Evolutionary conservation across 2,113 vertebrate species (phyloP), one percentile per base, ranked within the genome.

Genomic region (Etia nguti): DNA sequence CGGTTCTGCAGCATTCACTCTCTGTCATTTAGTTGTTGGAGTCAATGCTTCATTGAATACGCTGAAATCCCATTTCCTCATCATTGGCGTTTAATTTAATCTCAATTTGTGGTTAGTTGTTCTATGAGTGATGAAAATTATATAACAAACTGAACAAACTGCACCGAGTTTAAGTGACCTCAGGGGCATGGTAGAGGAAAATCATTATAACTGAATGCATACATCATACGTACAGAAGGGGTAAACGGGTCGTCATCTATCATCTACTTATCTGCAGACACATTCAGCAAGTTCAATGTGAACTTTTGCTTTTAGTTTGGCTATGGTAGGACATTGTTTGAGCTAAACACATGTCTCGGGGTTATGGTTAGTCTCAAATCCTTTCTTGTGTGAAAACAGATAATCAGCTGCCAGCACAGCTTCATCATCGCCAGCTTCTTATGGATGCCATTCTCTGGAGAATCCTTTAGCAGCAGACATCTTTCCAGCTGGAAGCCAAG

Each of bases 21-120:
- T 92, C 93, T 92, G 82, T 95, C 92, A 95, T 95, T 94, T 89
- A 77, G 70, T 90, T 50, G 48, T 29, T 93, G 89, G 89, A 88
- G 60, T 85, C 80, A 15, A 65, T 22, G 92, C 92, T 90, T 88
- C 89, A 91, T 88, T 89, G 89, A 86, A 46, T 57, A 34, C 0
- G 55, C 22, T 85, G 84, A 88, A 88, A 91, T 46, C 60, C 48
- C 79, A 80, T 84, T 54, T 93, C 48, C 87, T 50, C 56, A n/a
- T 91, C 77, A 16, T 31, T 65, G 52, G 68, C 50, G 8, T 86
- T 88, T 86, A 43, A 86, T 90, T 89, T 92, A 20, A 10, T 87
- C 84, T 85, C 54, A 86, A 10, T 91, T 84, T 92, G 90, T 68
- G 84, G 87, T 79, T 60, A 52, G 79, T 86, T 88, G 54, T 60